These are phyloP conservation scores for Strix aluco DNA, from an alignment of 2,113 vertebrate genomes.

Conservation along the genomic window DNA sequence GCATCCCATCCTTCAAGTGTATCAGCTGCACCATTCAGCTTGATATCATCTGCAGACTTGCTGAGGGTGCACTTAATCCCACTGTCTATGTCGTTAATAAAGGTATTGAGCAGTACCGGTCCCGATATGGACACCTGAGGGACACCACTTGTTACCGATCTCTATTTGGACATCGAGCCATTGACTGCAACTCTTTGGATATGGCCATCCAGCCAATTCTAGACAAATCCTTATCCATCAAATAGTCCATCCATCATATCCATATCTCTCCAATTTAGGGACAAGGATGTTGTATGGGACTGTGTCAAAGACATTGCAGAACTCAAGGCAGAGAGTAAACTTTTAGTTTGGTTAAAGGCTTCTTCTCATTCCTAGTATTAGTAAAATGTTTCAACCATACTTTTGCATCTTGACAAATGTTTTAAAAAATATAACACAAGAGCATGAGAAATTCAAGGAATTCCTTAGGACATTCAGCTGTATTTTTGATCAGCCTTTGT, in stretches of 20 bases:
- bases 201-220: neutral
- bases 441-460: neutral
- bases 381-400: neutral
- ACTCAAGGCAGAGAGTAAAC: neutral
- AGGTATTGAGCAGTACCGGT: neutral
- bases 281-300: neutral
- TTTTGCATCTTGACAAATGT: neutral
- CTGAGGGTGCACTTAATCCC: neutral
- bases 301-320: neutral
- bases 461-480: neutral
- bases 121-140: neutral
- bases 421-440: neutral
- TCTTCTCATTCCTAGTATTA: neutral
- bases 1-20: neutral
- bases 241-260: neutral
- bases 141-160: neutral
- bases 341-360: neutral
- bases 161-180: neutral
- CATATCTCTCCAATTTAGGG: neutral
- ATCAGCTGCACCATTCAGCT: neutral
- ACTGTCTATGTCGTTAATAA: neutral
- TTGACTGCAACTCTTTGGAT: neutral
- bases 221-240: neutral
- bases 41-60: neutral
- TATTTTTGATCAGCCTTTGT: neutral